These are phyloP conservation scores for Drepana falcataria DNA, from an alignment of 2,888 invertebrate genomes.

Conservation along the genomic window DNA sequence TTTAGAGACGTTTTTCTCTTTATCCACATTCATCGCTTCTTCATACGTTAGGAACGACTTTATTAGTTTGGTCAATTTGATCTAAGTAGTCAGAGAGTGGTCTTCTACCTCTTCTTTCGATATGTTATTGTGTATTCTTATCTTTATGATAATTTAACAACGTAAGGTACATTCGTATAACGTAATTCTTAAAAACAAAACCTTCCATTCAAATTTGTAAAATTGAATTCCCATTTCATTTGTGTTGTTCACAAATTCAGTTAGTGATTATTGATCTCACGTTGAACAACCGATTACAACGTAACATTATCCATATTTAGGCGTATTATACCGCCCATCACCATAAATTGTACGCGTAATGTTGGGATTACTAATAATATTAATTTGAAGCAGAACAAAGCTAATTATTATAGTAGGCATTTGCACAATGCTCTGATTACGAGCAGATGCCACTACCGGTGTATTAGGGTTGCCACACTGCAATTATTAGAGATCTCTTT, in stretches of 20 bases:
- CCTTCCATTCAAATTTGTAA: too few relatives aligned
- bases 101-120: too few relatives aligned
- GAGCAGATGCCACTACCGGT: slow-evolving; percentile 21
- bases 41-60: too few relatives aligned
- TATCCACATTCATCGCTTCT: too few relatives aligned
- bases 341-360: slow-evolving; percentile 12
- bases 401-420: slow-evolving; percentile 33
- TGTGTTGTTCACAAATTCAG: neutral
- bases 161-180: too few relatives aligned
- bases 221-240: too few relatives aligned
- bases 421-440: slow-evolving; percentile 34
- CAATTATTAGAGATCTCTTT: neutral
- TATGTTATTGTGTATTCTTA: too few relatives aligned
- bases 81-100: too few relatives aligned
- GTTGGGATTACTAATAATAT: slow-evolving; percentile 30
- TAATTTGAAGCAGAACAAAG: slow-evolving; percentile 40
- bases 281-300: neutral
- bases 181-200: too few relatives aligned
- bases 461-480: slow-evolving; percentile 2
- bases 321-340: neutral
- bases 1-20: too few relatives aligned
- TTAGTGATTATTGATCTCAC: neutral
- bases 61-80: too few relatives aligned
- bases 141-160: too few relatives aligned
- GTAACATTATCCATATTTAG: neutral